phyloP scores from a whole-genome alignment of 2,797 vertebrate genomes.

The Thunnus albacares region DNA sequence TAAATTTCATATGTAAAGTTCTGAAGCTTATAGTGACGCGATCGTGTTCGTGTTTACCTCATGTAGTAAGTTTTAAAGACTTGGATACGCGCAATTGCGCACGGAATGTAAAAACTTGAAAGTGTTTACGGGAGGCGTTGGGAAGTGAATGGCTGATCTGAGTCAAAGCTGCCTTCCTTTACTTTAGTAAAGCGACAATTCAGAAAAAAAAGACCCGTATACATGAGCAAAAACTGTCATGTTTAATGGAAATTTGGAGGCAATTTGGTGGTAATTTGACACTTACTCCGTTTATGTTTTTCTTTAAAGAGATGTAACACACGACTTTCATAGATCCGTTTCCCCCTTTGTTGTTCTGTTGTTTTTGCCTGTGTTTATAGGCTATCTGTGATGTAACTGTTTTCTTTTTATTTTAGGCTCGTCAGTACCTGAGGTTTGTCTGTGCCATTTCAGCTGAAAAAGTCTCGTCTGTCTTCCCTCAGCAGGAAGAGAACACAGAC shows the following conservation, averaged over 20 bases:
- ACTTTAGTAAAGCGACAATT: background rate
- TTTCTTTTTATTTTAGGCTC: background rate
- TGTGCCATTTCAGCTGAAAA: slow-evolving; percentile 32
- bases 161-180: background rate
- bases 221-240: fast-evolving
- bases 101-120: background rate
- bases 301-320: background rate
- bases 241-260: background rate
- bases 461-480: slow-evolving; percentile 58
- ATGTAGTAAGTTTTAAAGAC: fast-evolving
- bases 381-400: background rate
- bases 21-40: fast-evolving
- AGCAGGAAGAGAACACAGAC: slow-evolving; percentile 58
- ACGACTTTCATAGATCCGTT: background rate
- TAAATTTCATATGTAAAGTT: fast-evolving
- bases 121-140: background rate
- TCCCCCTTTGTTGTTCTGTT: background rate
- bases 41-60: background rate
- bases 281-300: background rate
- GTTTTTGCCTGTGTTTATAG: background rate
- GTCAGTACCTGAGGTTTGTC: slow-evolving; percentile 12
- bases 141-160: background rate
- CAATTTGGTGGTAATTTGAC: background rate
- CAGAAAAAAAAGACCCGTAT: background rate
- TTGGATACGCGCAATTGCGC: slow-evolving; percentile 53